Conservation (phyloP, 2,888 invertebrate genomes). For the Monopis laevigella region DNA sequence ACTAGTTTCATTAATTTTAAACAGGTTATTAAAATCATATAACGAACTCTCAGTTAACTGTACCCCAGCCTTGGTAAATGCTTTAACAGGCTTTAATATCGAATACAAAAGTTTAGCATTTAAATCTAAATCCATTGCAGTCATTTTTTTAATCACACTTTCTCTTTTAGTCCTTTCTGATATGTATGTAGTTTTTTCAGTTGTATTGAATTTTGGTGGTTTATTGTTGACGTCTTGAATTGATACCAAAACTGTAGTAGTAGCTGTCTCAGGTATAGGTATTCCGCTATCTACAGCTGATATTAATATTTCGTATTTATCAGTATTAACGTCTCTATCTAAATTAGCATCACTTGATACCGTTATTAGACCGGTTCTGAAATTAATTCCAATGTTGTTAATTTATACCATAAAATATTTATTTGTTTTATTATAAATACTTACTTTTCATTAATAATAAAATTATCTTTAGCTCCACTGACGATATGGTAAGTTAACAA, state of each 20-base stretch:
- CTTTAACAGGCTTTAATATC: slow-evolving; percentile 73
- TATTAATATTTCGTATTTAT: slow-evolving; percentile 75
- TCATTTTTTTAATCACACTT: slow-evolving; percentile 70
- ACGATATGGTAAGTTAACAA: slow-evolving; percentile 75
- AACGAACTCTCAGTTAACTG: slow-evolving; percentile 68
- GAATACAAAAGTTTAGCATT: slow-evolving; percentile 75
- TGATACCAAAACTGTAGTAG: slow-evolving; percentile 76
- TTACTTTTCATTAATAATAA: slow-evolving; percentile 77
- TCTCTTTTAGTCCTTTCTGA: slow-evolving; percentile 74
- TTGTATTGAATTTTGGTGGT: slow-evolving; percentile 76
- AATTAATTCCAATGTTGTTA: slow-evolving; percentile 17
- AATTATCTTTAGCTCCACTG: slow-evolving; percentile 79
- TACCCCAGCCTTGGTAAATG: slow-evolving; percentile 79
- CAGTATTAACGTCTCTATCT: slow-evolving; percentile 74
- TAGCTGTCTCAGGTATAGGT: slow-evolving; percentile 81
- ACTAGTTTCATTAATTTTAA: slow-evolving; percentile 73
- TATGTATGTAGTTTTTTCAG: slow-evolving; percentile 73
- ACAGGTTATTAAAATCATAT: slow-evolving; percentile 73
- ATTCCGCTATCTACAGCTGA: slow-evolving; percentile 79
- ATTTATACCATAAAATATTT: slow-evolving; percentile 3
- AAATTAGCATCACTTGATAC: slow-evolving; percentile 77
- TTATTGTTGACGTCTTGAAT: slow-evolving; percentile 85
- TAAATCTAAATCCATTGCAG: slow-evolving; percentile 76
- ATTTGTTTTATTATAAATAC: slow-evolving; percentile 20
- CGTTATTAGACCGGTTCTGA: slow-evolving; percentile 73